Evolutionary conservation across 2,888 invertebrate genomes (phyloP).

Genomic region (Orchestes rusci): DNA sequence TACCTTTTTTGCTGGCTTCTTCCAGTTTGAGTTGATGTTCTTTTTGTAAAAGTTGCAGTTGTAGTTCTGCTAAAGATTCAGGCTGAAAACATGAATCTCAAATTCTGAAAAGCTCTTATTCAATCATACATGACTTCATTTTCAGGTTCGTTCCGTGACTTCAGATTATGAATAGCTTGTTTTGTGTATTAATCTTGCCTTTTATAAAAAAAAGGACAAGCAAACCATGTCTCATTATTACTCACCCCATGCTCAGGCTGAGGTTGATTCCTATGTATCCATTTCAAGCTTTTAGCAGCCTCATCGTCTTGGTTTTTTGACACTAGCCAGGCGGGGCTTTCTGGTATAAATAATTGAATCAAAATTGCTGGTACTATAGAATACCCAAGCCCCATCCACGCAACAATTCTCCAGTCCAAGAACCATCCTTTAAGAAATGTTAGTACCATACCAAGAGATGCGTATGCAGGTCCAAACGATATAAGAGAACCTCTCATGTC

Average conservation of each 20-base stretch:
- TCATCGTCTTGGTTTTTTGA: slow-evolving; percentile 50
- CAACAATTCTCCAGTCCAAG: slow-evolving; percentile 49
- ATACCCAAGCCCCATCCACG: slow-evolving; percentile 50
- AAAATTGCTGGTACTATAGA: slow-evolving; percentile 48
- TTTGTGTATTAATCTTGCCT: neutral
- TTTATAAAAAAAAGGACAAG: neutral
- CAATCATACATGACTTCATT: too few relatives aligned
- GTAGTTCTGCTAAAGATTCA: slow-evolving; percentile 47
- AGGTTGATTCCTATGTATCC: slow-evolving; percentile 46
- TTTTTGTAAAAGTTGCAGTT: slow-evolving; percentile 47
- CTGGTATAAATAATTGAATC: slow-evolving; percentile 49
- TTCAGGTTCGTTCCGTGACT: too few relatives aligned
- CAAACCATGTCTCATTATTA: too few relatives aligned
- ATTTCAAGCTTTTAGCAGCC: slow-evolving; percentile 48
- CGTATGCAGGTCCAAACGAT: slow-evolving; percentile 51
- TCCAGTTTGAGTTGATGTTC: slow-evolving; percentile 47
- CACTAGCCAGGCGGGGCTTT: slow-evolving; percentile 55
- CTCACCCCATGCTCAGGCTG: slow-evolving; percentile 43
- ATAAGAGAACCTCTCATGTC: slow-evolving; percentile 55
- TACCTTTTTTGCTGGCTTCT: slow-evolving; percentile 38
- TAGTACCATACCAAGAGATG: slow-evolving; percentile 54
- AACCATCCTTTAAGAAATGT: slow-evolving; percentile 51
- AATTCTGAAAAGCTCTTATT: too few relatives aligned
- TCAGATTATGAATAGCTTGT: too few relatives aligned
- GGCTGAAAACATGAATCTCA: too few relatives aligned